These are phyloP conservation scores for Platynereis dumerilii DNA, from an alignment of 2,888 invertebrate genomes.

Conservation along the genomic window DNA sequence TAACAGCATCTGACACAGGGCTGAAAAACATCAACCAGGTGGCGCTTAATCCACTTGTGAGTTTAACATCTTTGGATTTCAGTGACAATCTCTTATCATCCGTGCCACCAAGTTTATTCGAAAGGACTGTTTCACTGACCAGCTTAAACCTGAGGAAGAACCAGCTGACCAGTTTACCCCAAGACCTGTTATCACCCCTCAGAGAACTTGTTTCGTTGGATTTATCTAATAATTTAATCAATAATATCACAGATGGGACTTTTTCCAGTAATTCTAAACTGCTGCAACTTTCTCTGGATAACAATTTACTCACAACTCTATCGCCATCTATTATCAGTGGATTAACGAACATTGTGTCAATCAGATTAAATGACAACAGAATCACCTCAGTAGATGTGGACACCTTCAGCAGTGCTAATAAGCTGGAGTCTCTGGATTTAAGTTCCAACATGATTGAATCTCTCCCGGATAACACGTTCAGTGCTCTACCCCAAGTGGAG, in stretches of 20 bases:
- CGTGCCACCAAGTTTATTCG: constrained; percentile 5
- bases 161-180: background rate
- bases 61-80: constrained; percentile 12
- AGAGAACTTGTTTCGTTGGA: background rate
- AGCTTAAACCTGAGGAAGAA: background rate
- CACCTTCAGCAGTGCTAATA: constrained; percentile 1
- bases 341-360: background rate
- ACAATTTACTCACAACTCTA: constrained; percentile 8
- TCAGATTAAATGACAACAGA: constrained; percentile 14
- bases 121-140: background rate
- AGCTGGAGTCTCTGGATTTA: constrained; percentile 13
- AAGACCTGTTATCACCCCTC: background rate
- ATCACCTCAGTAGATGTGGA: background rate
- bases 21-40: background rate
- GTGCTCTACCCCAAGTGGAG: constrained; percentile 8
- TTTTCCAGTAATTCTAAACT: constrained; percentile 9
- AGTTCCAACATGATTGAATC: constrained; percentile 14
- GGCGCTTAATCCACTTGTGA: constrained; percentile 3
- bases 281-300: background rate
- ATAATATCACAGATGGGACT: background rate
- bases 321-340: constrained; percentile 2
- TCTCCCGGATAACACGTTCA: constrained; percentile 11
- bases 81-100: background rate
- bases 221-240: background rate
- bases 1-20: constrained; percentile 3